Evolutionary conservation across 2,797 vertebrate species (phyloP).

Genomic region (Macroramphosus scolopax): DNA sequence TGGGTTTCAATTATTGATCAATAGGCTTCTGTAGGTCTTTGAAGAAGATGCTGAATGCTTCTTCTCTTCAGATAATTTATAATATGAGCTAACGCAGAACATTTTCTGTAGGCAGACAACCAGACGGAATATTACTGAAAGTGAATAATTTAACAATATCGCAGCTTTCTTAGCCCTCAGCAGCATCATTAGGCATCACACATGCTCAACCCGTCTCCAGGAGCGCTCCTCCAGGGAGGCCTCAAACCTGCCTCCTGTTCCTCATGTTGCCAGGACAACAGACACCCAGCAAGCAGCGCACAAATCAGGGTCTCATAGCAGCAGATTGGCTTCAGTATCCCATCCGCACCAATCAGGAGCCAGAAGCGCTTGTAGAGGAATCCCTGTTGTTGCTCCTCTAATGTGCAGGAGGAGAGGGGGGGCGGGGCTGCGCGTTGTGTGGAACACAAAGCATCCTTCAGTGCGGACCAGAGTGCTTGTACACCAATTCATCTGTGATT

Average conservation of each 20-base stretch:
- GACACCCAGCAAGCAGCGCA: conserved; percentile 53
- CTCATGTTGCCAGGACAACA: conserved; percentile 74
- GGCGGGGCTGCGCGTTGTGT: conserved; percentile 32
- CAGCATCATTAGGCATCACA: conserved; percentile 44
- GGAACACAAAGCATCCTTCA: conserved; percentile 51
- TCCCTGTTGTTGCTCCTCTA: conserved; percentile 54
- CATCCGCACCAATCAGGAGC: conserved; percentile 57
- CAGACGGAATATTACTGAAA: conserved; percentile 11
- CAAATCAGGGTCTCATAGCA: conserved; percentile 62
- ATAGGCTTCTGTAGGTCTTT: too few species aligned
- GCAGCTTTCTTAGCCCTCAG: conserved; percentile 18
- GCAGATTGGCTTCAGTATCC: conserved; percentile 68
- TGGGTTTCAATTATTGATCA: too few species aligned
- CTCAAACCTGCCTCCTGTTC: conserved; percentile 60
- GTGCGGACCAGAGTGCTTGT: neutral
- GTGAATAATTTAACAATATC: conserved; percentile 30
- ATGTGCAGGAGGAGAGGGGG: conserved; percentile 42
- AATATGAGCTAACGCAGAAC: neutral
- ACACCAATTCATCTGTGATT: conserved; percentile 14
- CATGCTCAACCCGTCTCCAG: conserved; percentile 47
- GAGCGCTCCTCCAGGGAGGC: conserved; percentile 44
- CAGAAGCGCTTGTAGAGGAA: conserved; percentile 38
- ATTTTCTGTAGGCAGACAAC: conserved; percentile 1
- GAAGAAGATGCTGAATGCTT: too few species aligned
- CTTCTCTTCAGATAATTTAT: too few species aligned